These are phyloP conservation scores for Myanophis thanlyinensis DNA, from an alignment of 2,113 vertebrate species.

Conservation along the genomic window DNA sequence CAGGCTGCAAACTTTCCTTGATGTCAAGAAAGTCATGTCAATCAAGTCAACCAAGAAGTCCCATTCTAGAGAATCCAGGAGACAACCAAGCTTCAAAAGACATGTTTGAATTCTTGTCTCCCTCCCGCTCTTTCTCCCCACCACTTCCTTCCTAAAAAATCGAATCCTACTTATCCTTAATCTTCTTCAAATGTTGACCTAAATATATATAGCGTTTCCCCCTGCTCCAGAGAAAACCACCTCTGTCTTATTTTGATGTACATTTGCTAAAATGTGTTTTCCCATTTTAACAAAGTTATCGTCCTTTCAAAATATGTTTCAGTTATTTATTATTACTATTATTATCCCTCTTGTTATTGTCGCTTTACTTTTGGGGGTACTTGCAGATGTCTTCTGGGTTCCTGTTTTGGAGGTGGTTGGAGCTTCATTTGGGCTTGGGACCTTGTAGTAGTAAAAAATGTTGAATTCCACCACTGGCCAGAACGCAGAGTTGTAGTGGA, in stretches of 20 bases:
- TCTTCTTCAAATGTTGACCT: not conserved
- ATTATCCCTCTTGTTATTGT: too few relatives aligned
- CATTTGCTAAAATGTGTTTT: not conserved
- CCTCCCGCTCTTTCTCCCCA: not conserved
- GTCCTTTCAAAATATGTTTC: not conserved
- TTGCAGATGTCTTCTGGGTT: not conserved
- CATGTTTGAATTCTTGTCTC: not conserved
- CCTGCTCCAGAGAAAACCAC: not conserved
- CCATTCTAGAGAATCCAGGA: not conserved
- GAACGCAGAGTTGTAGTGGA: too few relatives aligned
- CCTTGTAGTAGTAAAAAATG: too few relatives aligned
- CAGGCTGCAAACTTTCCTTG: conserved; percentile 86
- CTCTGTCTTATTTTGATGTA: not conserved
- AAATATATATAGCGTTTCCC: not conserved
- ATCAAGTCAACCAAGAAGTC: conserved; percentile 30
- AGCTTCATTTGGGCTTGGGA: not conserved
- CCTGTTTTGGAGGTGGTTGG: not conserved
- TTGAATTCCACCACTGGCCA: too few relatives aligned
- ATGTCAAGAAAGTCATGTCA: conserved; percentile 79
- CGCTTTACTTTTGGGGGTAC: not conserved
- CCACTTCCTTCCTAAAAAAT: not conserved
- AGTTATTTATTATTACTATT: too few relatives aligned
- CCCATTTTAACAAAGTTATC: not conserved
- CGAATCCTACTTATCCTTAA: not conserved
- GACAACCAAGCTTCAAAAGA: not conserved